Evolutionary conservation across 2,888 invertebrate genomes (phyloP), one percentile per base, ranked within the genome.

Genomic region (Allygus modestus): DNA sequence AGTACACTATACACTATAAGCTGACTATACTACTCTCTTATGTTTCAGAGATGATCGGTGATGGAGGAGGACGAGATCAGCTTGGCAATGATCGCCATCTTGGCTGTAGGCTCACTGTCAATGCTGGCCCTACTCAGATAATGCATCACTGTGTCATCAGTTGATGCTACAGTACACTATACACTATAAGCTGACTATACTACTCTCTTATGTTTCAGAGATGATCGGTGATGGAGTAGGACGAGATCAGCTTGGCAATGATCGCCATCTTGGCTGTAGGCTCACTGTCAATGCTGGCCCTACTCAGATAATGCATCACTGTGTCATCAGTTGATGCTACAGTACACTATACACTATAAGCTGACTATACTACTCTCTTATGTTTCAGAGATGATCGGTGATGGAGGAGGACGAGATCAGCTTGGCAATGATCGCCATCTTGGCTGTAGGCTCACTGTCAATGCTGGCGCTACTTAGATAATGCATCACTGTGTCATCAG

Each of bases 401-500:
- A 69, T 69, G 69, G 20, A 92, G 92, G 79, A 89, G 93, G 93
- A 93, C 89, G 93, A 93, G 89, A 90, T 93, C 75, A 92, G 93
- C 86, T 91, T 94, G 86, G 91, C 93, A 7, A 90, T 94, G 65
- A 92, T 93, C 1, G 91, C 93, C 75, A 93, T 94, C 5, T 92
- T 94, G 61, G 90, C 92, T 65, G 92, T 94, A 41, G 93, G 93
- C 9, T 91, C 93, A 54, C 90, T 93, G 7, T 91, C 93, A 15
- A 93, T 94, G 91, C 91, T 93, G 71, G 93, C 93, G 0, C 89
- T 94, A 20, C 91, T 94, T 0, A 91, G 93, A 89, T 94, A 94
- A 89, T 94, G 94, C 89, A 93, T 93, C 5, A 94, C 94, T 88
- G 94, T 94, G 20, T 92, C 37, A 37, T 17, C 9, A 11, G 51